phyloP scores from a whole-genome alignment of 2,888 invertebrate species.

The Zygogramma bicolorata region DNA sequence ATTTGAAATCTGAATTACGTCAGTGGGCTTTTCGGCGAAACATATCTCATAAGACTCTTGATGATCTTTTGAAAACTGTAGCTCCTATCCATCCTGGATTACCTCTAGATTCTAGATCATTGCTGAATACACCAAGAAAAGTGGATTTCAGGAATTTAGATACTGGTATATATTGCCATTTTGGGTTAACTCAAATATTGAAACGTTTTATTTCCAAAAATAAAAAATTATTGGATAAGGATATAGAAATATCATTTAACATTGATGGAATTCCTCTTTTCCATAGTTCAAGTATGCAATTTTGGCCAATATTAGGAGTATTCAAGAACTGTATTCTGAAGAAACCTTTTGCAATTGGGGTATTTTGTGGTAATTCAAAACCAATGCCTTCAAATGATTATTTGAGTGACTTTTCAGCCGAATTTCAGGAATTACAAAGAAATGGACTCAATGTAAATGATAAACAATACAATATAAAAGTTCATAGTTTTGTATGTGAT shows the following conservation, averaged over 20 bases:
- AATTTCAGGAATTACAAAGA: slow-evolving; percentile 7
- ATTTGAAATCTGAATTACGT: no score
- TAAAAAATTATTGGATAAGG: neutral
- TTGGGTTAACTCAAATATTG: neutral
- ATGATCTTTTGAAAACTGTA: neutral
- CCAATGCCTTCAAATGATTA: slow-evolving; percentile 10
- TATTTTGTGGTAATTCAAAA: slow-evolving; percentile 27
- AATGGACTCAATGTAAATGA: slow-evolving; percentile 5
- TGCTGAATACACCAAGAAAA: neutral
- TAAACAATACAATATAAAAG: slow-evolving; percentile 1
- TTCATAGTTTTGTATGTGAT: slow-evolving; percentile 5
- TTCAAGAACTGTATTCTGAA: slow-evolving; percentile 6
- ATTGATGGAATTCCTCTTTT: slow-evolving; percentile 26
- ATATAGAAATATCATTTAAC: slow-evolving; percentile 3
- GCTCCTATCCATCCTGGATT: neutral
- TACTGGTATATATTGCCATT: neutral
- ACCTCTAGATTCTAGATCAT: neutral
- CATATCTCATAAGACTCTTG: no score
- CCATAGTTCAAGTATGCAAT: slow-evolving; percentile 10
- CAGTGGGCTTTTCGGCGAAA: no score
- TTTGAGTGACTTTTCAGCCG: slow-evolving; percentile 19
- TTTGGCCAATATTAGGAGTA: slow-evolving; percentile 28
- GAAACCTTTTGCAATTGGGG: slow-evolving; percentile 24
- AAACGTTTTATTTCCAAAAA: neutral
- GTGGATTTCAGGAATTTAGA: neutral